Conservation (phyloP, 2,113 vertebrate species). For the Speoplatyrhinus poulsoni region DNA sequence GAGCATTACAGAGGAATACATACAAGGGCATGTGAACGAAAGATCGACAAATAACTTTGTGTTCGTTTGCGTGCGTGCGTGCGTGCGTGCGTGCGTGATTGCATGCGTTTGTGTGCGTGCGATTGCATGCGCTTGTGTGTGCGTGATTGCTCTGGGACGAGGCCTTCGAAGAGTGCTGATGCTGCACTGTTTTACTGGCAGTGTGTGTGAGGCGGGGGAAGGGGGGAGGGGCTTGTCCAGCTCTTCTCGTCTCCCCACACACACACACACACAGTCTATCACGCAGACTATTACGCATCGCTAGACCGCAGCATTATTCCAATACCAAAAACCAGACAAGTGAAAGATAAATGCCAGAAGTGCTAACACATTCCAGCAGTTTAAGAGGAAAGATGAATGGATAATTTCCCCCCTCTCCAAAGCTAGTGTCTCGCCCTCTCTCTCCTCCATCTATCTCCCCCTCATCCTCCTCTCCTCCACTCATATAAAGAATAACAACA, state of each 20-base stretch:
- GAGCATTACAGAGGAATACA: neutral
- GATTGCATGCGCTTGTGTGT: neutral
- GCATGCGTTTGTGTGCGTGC: conserved; percentile 8
- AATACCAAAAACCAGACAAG: conserved; percentile 44
- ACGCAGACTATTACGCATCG: neutral
- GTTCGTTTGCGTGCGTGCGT: conserved; percentile 11
- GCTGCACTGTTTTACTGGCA: conserved; percentile 60
- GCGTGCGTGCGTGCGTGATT: conserved; percentile 13
- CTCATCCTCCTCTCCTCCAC: neutral
- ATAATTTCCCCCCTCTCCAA: conserved; percentile 28
- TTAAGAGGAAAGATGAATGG: conserved; percentile 38
- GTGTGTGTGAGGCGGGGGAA: conserved; percentile 43
- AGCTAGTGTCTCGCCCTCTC: neutral
- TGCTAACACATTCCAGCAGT: conserved; percentile 40
- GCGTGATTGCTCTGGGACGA: conserved; percentile 42
- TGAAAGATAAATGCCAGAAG: conserved; percentile 36
- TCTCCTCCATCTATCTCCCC: neutral
- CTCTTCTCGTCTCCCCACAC: conserved; percentile 28
- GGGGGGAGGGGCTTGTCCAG: conserved; percentile 18
- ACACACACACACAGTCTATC: conserved; percentile 7
- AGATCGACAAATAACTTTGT: neutral
- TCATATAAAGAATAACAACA: too few species aligned
- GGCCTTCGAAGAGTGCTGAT: conserved; percentile 61
- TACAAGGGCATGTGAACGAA: neutral
- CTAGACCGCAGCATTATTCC: conserved; percentile 38